phyloP scores from a whole-genome alignment of 2,797 vertebrate species.

The Echeneis naucrates region DNA sequence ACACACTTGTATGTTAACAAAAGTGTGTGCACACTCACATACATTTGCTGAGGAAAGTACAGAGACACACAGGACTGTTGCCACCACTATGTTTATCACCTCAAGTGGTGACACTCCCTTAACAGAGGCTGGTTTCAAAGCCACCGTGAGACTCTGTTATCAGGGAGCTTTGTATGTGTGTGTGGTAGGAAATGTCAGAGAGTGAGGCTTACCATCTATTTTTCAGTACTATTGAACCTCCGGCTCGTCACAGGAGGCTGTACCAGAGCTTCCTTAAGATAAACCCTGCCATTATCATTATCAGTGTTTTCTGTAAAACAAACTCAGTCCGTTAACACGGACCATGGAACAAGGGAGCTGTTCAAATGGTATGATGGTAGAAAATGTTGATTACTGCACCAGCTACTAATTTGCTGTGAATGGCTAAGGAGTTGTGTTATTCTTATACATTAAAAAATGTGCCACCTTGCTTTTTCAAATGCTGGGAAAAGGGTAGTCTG shows the following conservation, averaged over 20 bases:
- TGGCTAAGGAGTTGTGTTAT: background rate
- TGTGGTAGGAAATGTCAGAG: conserved; percentile 75
- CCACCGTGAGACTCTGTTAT: conserved; percentile 43
- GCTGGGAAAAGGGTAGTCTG: conserved; percentile 22
- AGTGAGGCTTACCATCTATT: conserved; percentile 77
- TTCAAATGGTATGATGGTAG: background rate
- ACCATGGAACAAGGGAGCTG: conserved; percentile 2
- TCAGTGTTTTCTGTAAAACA: conserved; percentile 58
- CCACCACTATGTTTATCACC: conserved; percentile 53
- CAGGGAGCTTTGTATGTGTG: conserved; percentile 39
- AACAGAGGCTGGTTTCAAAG: conserved; percentile 60
- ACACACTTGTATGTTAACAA: too few species aligned
- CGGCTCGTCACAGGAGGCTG: conserved; percentile 63
- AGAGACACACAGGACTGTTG: conserved; percentile 19
- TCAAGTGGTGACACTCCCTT: conserved; percentile 40
- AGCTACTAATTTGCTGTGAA: background rate
- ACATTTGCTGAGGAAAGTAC: conserved; percentile 51
- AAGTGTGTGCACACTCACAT: conserved; percentile 47
- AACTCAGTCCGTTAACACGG: conserved; percentile 43
- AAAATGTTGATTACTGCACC: background rate
- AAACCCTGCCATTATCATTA: conserved; percentile 62
- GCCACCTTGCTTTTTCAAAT: background rate
- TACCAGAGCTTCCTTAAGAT: conserved; percentile 62
- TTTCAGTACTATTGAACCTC: conserved; percentile 76
- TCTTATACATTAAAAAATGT: background rate